Percentiles rank a stretch among this genome's conserved stretches.
Evolutionary conservation across 2,888 invertebrate species (phyloP).

Genomic region (Orthosia gothica): DNA sequence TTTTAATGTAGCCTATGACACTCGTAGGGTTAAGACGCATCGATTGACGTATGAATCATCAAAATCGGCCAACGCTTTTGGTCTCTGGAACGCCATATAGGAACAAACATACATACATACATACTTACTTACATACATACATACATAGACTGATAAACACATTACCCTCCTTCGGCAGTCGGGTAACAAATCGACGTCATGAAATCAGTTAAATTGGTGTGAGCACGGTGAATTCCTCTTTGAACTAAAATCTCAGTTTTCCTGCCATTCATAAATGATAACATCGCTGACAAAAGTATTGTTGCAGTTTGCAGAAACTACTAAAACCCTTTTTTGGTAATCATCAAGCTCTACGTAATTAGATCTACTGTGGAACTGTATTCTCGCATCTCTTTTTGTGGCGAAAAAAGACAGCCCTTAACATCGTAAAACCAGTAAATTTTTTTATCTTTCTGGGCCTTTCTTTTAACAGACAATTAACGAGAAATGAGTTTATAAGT

Average conservation of each 20-base stretch:
- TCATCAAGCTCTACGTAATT: not conserved
- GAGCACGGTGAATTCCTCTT: not conserved
- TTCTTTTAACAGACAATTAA: constrained; percentile 11
- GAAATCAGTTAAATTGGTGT: not conserved
- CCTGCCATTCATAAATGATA: not conserved
- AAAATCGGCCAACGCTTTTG: no score
- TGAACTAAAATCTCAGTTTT: not conserved
- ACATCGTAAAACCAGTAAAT: not conserved
- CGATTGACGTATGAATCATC: no score
- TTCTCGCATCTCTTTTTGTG: not conserved
- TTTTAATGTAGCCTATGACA: no score
- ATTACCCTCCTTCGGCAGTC: no score
- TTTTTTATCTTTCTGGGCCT: not conserved
- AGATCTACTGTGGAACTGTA: not conserved
- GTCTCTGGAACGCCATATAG: no score
- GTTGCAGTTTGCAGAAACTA: not conserved
- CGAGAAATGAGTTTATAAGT: constrained; percentile 10
- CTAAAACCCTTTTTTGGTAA: not conserved
- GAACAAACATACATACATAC: no score
- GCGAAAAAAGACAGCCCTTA: no score
- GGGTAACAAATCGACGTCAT: no score
- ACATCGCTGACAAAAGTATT: not conserved
- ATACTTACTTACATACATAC: no score
- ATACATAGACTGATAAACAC: no score
- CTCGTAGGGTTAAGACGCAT: no score